A percentile compares a stretch with the other conserved stretches of the same genome.
Conservation (phyloP, 2,888 invertebrate genomes). For the Andrena camellia region DNA sequence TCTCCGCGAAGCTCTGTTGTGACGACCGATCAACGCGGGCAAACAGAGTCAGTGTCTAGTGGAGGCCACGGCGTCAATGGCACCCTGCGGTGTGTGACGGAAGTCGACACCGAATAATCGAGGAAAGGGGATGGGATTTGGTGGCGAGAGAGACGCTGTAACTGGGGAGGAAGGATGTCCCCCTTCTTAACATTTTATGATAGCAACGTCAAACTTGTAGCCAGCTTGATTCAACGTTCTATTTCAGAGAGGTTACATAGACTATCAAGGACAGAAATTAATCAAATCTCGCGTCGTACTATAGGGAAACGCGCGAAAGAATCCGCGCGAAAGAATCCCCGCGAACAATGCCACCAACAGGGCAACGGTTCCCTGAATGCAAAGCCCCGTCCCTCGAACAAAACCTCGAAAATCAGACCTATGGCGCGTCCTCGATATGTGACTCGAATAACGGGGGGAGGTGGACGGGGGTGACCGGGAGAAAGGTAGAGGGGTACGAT, state of each 20-base stretch:
- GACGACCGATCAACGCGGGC: slow-evolving; percentile 67
- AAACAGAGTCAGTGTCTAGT: slow-evolving; percentile 58
- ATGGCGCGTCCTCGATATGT: slow-evolving; percentile 69
- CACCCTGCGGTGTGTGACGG: slow-evolving; percentile 29
- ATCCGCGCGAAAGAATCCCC: background rate
- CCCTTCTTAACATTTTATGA: no score
- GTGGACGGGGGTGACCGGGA: background rate
- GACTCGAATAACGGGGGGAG: slow-evolving; percentile 75
- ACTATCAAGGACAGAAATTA: background rate
- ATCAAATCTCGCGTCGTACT: background rate
- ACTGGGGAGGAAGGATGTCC: background rate
- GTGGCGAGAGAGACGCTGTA: background rate
- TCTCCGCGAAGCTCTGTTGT: slow-evolving; percentile 58
- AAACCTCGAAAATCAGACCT: slow-evolving; percentile 67
- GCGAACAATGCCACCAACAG: background rate
- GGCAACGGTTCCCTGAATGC: slow-evolving; percentile 45
- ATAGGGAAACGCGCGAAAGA: background rate
- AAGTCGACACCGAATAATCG: slow-evolving; percentile 48
- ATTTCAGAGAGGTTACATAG: no score
- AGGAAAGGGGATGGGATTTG: background rate
- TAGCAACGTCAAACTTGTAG: no score
- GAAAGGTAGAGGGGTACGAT: slow-evolving; percentile 51
- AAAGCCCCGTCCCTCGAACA: slow-evolving; percentile 31
- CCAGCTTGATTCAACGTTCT: no score
- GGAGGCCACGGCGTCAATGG: slow-evolving; percentile 32